A percentile compares a stretch with the other conserved stretches of the same genome.
Evolutionary conservation across 1,140 invertebrate species (phyloP).

Genomic region (Drosophila bocki): DNA sequence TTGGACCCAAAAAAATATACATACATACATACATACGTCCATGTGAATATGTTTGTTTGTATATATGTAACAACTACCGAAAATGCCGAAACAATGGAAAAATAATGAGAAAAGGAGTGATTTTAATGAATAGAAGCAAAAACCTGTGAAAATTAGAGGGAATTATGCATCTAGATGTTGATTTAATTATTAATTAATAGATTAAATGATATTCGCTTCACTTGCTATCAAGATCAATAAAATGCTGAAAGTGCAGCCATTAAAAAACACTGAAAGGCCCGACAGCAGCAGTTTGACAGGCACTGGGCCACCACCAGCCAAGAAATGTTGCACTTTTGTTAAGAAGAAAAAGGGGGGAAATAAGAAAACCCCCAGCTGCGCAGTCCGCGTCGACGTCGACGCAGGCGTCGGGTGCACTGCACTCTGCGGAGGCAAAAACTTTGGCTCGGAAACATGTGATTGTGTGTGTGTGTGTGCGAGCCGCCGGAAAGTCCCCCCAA

Average conservation of each 20-base stretch:
- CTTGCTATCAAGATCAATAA: conserved; percentile 12
- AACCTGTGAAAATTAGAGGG: conserved; percentile 7
- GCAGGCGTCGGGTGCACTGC: conserved; percentile 31
- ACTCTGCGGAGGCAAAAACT: conserved; percentile 49
- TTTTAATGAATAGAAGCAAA: conserved; percentile 4
- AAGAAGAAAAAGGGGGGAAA: neutral
- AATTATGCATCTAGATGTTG: conserved; percentile 4
- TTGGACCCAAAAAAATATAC: conserved; percentile 36
- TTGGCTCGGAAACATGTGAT: conserved; percentile 26
- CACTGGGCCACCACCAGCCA: conserved; percentile 5
- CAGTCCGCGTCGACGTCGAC: conserved; percentile 8
- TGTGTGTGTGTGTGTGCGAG: conserved; percentile 1
- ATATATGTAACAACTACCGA: neutral
- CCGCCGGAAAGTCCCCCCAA: conserved; percentile 7
- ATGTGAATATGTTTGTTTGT: neutral
- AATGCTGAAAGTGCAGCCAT: neutral
- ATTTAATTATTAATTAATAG: no score
- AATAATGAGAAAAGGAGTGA: conserved; percentile 7
- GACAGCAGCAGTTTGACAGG: neutral
- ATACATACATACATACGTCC: neutral
- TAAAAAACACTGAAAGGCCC: neutral
- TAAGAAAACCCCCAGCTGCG: conserved; percentile 26
- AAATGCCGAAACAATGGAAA: conserved; percentile 5
- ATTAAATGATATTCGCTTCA: neutral
- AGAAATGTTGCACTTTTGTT: conserved; percentile 20